Conservation (phyloP, 1,140 invertebrate species). For the Leguminivora glycinivorella region DNA sequence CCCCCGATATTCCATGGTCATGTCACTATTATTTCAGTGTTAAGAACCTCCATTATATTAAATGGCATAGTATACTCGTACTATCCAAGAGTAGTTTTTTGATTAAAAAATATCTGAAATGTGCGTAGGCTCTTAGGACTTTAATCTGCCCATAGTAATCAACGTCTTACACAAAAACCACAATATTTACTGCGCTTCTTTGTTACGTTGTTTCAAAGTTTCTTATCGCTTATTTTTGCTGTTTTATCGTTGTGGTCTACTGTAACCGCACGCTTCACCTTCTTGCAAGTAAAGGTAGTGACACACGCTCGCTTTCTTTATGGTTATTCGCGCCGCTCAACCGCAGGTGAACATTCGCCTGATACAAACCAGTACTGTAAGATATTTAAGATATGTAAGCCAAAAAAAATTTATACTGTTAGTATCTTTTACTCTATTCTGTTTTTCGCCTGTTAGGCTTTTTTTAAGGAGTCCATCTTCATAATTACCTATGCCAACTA, state of each 20-base stretch:
- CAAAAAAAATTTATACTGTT: too few relatives aligned
- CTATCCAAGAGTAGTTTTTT: neutral
- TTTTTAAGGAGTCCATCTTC: too few relatives aligned
- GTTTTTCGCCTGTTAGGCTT: too few relatives aligned
- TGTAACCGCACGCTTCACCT: slow-evolving; percentile 59
- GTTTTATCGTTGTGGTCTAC: neutral
- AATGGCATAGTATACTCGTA: neutral
- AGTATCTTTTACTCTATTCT: too few relatives aligned
- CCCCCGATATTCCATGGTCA: neutral
- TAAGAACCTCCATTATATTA: neutral
- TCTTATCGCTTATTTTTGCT: neutral
- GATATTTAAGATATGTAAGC: too few relatives aligned
- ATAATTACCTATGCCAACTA: too few relatives aligned
- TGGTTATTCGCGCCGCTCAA: slow-evolving; percentile 50
- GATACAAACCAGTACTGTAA: neutral
- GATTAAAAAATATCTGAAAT: neutral
- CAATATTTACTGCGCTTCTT: neutral
- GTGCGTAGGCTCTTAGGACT: neutral
- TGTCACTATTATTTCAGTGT: slow-evolving; percentile 6
- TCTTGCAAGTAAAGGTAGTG: slow-evolving; percentile 54
- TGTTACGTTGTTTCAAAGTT: neutral
- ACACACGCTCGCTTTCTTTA: slow-evolving; percentile 52
- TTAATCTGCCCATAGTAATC: neutral
- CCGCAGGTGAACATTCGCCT: slow-evolving; percentile 38
- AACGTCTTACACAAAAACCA: neutral